Conservation (phyloP, 2,797 vertebrate genomes). For the Pipistrellus kuhlii region DNA sequence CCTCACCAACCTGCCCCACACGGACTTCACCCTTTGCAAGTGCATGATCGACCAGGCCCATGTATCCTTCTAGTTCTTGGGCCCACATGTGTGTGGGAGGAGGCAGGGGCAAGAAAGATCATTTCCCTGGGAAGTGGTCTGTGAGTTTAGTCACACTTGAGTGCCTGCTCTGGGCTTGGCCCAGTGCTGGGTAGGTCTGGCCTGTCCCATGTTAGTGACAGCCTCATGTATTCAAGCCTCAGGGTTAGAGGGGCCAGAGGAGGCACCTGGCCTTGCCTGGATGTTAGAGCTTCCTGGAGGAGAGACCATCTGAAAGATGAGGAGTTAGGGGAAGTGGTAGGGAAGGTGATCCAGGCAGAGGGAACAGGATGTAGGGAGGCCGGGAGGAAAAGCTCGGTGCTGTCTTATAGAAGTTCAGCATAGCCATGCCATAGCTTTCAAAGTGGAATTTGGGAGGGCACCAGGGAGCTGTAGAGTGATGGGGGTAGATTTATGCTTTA, state of each 20-base stretch:
- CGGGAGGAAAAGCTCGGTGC: too few relatives aligned
- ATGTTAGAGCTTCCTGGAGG: background rate
- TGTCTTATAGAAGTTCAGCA: accelerated
- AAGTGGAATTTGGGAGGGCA: background rate
- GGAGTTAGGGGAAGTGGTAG: background rate
- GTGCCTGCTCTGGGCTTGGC: background rate
- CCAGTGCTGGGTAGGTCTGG: accelerated
- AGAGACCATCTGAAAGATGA: background rate
- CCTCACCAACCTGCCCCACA: constrained; percentile 96
- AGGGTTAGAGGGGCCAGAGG: background rate
- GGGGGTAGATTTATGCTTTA: background rate
- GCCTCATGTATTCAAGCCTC: background rate
- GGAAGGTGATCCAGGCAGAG: background rate
- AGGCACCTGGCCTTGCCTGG: background rate
- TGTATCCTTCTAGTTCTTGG: constrained; percentile 89
- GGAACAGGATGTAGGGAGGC: background rate
- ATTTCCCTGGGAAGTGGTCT: accelerated
- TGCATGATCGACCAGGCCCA: constrained; percentile 98
- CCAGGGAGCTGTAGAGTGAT: background rate
- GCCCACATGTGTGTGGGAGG: accelerated
- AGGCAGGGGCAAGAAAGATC: accelerated
- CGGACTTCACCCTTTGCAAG: constrained; percentile 97
- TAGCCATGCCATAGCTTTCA: background rate
- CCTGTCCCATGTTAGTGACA: background rate
- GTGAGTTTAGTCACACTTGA: background rate